Evolutionary conservation across 2,888 invertebrate species (phyloP).

Genomic region (Netelia fuscicornis): DNA sequence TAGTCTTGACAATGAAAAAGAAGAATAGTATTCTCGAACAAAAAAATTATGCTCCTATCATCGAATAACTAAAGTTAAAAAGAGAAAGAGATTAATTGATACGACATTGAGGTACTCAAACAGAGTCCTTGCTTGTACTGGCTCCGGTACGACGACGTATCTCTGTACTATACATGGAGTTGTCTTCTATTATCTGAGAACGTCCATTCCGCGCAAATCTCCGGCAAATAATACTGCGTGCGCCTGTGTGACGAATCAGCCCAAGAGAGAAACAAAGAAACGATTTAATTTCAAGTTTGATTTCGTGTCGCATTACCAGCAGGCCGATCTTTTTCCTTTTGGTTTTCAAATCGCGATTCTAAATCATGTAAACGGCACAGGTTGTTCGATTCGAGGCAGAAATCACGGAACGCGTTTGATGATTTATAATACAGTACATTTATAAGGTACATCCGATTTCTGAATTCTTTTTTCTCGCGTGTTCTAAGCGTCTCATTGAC

Average conservation of each 20-base stretch:
- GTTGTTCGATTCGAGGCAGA: slow-evolving; percentile 2
- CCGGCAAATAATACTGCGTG: slow-evolving; percentile 71
- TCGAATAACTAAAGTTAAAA: slow-evolving; percentile 68
- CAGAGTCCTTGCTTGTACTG: slow-evolving; percentile 72
- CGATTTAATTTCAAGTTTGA: slow-evolving; percentile 19
- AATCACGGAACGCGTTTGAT: slow-evolving; percentile 51
- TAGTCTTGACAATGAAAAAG: slow-evolving; percentile 63
- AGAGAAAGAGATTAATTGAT: slow-evolving; percentile 42
- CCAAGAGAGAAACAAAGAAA: slow-evolving; percentile 27
- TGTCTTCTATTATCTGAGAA: slow-evolving; percentile 16
- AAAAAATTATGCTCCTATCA: slow-evolving; percentile 56
- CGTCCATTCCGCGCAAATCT: slow-evolving; percentile 48
- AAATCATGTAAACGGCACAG: too few relatives aligned
- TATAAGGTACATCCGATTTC: slow-evolving; percentile 65
- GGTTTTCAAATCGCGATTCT: not conserved
- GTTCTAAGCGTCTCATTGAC: slow-evolving; percentile 28
- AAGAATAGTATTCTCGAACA: slow-evolving; percentile 46
- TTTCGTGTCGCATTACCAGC: slow-evolving; percentile 35
- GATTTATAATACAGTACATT: slow-evolving; percentile 64
- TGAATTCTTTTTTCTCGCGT: slow-evolving; percentile 41
- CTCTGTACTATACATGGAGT: slow-evolving; percentile 48
- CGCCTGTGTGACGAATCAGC: slow-evolving; percentile 54
- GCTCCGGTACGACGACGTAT: slow-evolving; percentile 61
- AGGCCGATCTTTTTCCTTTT: not conserved
- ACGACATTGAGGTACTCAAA: slow-evolving; percentile 56